Base-by-base conservation (phyloP, 2,797 vertebrate species). In the Malacoraja senta region DNA sequence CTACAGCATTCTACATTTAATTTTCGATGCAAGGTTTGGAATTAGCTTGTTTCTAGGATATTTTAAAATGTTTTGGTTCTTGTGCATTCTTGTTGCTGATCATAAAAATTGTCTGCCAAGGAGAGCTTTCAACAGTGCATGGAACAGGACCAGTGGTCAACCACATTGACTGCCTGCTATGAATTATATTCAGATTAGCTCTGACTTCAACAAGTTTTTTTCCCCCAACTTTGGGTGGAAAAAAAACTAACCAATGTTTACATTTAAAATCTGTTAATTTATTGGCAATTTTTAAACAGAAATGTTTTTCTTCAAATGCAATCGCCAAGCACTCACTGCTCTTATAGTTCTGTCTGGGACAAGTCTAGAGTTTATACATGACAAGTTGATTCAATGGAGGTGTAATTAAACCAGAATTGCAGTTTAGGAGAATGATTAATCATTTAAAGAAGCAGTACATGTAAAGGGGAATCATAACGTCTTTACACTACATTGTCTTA, bases 241-340 rank as follows among this genome's bases (percentile, higher is more conserved):
- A 92, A 76, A 76, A 53, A 76, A n/a, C 24, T 92, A 74, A 44
- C 24, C 72, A 53, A 53, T 92, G 58, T 92, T 92, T 92, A 92
- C 71, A 92, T 76, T 92, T 92, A 76, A 76, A 13, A 74, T 92
- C 58, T 76, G 71, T 76, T 74, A 35, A 92, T 58, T 74, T 58
- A 53, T 92, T 92, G 90, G 90, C 90, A 92, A 29, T 24, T 92
- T 65, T 76, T 44, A 53, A n/a, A 76, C 68, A 91, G 72, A 91
- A 71, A 92, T 92, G 32, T 88, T 88, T 92, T 71, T 76, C 71
- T 29, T 76, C 44, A 92, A 92, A 71, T 44, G 13, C 24, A 29
- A 24, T 13, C 72, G 26, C 35, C 65, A 91, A 38, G 71, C 35
- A 92, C 71, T 92, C 90, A 58, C 8, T 24, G 12, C 26, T 53